A percentile compares a stretch with the other conserved stretches of the same genome.
These are phyloP conservation scores for Heliconius erato DNA, from an alignment of 2,888 invertebrate genomes.

Conservation along the genomic window DNA sequence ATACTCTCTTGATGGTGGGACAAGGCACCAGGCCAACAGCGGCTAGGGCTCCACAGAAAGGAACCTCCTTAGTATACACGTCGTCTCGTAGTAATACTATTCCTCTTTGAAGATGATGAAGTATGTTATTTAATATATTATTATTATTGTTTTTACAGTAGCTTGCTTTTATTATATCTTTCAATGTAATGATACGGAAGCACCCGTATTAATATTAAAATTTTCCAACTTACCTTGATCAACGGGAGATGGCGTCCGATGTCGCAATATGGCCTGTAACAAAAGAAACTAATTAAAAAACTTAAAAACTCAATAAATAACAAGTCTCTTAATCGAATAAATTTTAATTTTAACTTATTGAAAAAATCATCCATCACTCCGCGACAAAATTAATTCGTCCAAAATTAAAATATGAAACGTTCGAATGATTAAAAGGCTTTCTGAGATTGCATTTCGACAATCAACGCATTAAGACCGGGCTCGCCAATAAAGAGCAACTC, in stretches of 20 bases:
- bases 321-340: conserved; percentile 34
- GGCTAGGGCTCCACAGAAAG: too few relatives aligned
- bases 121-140: too few relatives aligned
- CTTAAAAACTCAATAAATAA: conserved; percentile 34
- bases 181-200: neutral
- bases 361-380: conserved; percentile 67
- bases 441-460: conserved; percentile 85
- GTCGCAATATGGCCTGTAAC: conserved; percentile 81
- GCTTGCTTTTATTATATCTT: neutral
- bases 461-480: conserved; percentile 84
- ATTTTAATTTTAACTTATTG: conserved; percentile 57
- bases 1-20: too few relatives aligned
- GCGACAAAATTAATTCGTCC: conserved; percentile 62
- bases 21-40: too few relatives aligned
- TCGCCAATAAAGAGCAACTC: conserved; percentile 83
- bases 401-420: conserved; percentile 81
- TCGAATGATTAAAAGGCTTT: conserved; percentile 81
- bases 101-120: too few relatives aligned
- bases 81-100: too few relatives aligned
- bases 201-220: neutral
- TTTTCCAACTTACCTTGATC: conserved; percentile 75
- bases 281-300: conserved; percentile 55
- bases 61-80: too few relatives aligned
- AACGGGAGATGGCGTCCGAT: conserved; percentile 76
- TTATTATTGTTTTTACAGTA: neutral